phyloP scores from a whole-genome alignment of 2,797 vertebrate species.

The Lerista edwardsae region DNA sequence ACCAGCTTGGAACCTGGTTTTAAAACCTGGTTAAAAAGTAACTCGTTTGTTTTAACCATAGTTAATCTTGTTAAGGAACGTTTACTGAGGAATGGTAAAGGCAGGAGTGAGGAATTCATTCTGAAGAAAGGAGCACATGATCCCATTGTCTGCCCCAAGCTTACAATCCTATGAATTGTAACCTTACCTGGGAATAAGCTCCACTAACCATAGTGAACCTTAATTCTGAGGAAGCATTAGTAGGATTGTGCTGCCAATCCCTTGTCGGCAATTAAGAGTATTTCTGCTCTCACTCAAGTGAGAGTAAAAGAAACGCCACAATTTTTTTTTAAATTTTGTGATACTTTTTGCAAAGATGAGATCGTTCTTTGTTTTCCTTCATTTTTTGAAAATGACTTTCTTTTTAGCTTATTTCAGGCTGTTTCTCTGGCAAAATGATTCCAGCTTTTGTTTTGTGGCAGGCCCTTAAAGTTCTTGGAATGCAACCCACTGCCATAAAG shows the following conservation, averaged over 20 bases:
- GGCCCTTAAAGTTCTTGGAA: conserved; percentile 11
- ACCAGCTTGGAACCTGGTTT: background rate
- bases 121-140: background rate
- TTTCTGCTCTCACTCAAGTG: background rate
- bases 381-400: background rate
- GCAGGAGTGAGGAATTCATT: background rate
- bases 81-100: background rate
- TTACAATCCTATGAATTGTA: no score
- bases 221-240: no score
- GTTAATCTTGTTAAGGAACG: background rate
- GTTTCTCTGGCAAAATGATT: background rate
- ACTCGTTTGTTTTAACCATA: background rate
- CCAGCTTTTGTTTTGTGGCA: background rate
- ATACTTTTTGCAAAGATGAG: background rate
- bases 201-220: no score
- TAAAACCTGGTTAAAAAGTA: background rate
- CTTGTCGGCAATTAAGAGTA: background rate
- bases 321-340: background rate
- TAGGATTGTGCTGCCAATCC: background rate
- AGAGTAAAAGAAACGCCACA: rapidly evolving
- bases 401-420: background rate
- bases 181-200: no score
- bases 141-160: background rate
- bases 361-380: background rate
- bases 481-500: background rate